A percentile compares a stretch with the other conserved stretches of the same genome.
Conservation (phyloP, 2,113 vertebrate genomes). For the Orcinus orca region DNA sequence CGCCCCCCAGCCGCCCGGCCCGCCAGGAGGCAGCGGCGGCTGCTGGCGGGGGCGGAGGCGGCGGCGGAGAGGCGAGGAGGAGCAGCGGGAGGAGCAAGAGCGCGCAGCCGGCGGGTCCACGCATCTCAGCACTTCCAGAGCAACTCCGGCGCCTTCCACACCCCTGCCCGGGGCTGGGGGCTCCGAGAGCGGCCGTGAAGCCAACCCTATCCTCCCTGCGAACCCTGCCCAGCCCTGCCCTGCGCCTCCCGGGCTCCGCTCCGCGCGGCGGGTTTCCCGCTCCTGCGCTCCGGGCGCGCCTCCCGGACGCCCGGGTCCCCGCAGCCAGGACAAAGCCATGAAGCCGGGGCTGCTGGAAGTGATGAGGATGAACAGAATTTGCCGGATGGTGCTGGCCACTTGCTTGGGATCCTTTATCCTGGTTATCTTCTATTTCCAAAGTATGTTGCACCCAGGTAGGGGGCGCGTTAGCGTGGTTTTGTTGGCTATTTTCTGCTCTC, state of each 20-base stretch:
- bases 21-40: conserved; percentile 61
- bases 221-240: not conserved
- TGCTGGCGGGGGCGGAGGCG: conserved; percentile 57
- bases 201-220: not conserved
- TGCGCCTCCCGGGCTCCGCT: conserved; percentile 35
- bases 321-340: conserved; percentile 86
- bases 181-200: not conserved
- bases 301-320: conserved; percentile 28
- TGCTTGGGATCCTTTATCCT: conserved; percentile 97
- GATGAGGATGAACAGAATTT: conserved; percentile 96
- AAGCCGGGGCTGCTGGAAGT: conserved; percentile 93
- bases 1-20: conserved; percentile 48
- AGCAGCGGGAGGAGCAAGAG: conserved; percentile 32
- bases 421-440: conserved; percentile 99
- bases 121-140: conserved; percentile 48
- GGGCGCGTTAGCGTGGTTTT: conserved; percentile 78
- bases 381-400: conserved; percentile 96
- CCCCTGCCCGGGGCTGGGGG: conserved; percentile 47
- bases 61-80: conserved; percentile 43
- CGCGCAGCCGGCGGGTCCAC: conserved; percentile 46
- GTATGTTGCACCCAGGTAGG: conserved; percentile 99
- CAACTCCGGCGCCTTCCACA: conserved; percentile 55
- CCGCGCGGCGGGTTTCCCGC: not conserved
- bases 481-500: conserved; percentile 62
- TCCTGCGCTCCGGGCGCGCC: conserved; percentile 64